These are phyloP conservation scores for Rhadinocentrus ornatus DNA, from an alignment of 2,797 vertebrate species.

Conservation along the genomic window DNA sequence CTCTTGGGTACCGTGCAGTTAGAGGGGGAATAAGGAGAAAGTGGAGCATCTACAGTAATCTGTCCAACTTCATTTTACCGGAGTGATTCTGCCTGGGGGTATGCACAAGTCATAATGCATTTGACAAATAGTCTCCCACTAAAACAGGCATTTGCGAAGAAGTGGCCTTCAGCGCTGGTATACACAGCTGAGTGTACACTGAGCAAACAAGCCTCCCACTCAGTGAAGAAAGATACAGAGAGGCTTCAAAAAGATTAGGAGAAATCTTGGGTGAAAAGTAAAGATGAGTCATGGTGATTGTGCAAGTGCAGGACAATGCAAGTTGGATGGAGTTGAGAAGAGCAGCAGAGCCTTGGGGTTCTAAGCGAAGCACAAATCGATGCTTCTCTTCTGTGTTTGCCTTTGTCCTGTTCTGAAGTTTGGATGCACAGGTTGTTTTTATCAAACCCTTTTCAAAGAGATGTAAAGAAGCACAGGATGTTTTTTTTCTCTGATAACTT, in stretches of 20 bases:
- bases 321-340: conserved; percentile 70
- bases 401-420: conserved; percentile 57
- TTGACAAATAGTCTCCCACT: conserved; percentile 85
- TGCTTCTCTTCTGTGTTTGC: conserved; percentile 57
- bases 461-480: conserved; percentile 3
- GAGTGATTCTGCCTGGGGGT: conserved; percentile 81
- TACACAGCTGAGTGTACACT: conserved; percentile 82
- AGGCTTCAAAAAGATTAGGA: conserved; percentile 81
- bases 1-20: conserved; percentile 62
- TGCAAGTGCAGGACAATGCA: conserved; percentile 74
- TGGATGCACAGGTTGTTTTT: conserved; percentile 43
- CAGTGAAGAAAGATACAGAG: conserved; percentile 73
- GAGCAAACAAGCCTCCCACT: conserved; percentile 87
- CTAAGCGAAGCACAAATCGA: conserved; percentile 64
- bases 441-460: conserved; percentile 29
- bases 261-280: conserved; percentile 79
- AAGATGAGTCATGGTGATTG: conserved; percentile 82
- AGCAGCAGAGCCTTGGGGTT: conserved; percentile 68
- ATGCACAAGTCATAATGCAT: conserved; percentile 86
- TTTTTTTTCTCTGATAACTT: conserved; percentile 21
- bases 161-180: conserved; percentile 84
- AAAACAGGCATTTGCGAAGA: conserved; percentile 86
- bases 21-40: conserved; percentile 71
- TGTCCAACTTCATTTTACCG: conserved; percentile 83
- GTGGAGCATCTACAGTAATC: conserved; percentile 81